A percentile compares a stretch with the other conserved stretches of the same genome.
phyloP scores from a whole-genome alignment of 1,140 invertebrate genomes.

The Chironomus striatipennis region DNA sequence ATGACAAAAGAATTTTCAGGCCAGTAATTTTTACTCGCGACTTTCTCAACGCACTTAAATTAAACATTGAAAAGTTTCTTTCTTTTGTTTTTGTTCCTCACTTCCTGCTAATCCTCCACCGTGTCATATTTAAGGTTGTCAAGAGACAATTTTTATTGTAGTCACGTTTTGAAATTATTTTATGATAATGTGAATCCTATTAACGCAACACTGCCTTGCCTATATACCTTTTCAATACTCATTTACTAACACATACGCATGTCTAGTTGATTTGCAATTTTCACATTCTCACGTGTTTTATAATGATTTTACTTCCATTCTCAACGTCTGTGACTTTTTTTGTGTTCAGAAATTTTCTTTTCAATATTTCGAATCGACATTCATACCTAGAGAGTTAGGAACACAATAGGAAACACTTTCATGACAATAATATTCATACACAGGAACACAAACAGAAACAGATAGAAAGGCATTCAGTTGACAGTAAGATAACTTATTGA shows the following conservation, averaged over 20 bases:
- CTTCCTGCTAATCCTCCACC: not conserved
- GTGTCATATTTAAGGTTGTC: not conserved
- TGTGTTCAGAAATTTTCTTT: no score
- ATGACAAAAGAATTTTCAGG: no score
- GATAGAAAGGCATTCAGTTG: not conserved
- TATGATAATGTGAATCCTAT: slow-evolving; percentile 21
- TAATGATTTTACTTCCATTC: not conserved
- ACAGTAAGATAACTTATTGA: slow-evolving; percentile 9
- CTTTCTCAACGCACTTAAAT: no score
- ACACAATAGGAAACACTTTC: not conserved
- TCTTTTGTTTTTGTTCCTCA: not conserved
- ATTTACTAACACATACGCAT: not conserved
- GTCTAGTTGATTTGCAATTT: not conserved
- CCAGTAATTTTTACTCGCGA: no score
- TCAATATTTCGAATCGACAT: no score
- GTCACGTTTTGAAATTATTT: slow-evolving; percentile 22
- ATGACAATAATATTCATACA: not conserved
- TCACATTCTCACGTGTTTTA: not conserved
- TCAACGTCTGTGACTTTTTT: no score
- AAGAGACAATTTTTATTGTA: not conserved
- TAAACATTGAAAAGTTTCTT: not conserved
- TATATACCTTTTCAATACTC: slow-evolving; percentile 5
- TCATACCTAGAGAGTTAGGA: no score
- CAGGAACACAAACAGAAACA: not conserved
- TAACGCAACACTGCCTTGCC: not conserved